Conservation (phyloP, 2,797 vertebrate species). For the Emydoidea blandingii region DNA sequence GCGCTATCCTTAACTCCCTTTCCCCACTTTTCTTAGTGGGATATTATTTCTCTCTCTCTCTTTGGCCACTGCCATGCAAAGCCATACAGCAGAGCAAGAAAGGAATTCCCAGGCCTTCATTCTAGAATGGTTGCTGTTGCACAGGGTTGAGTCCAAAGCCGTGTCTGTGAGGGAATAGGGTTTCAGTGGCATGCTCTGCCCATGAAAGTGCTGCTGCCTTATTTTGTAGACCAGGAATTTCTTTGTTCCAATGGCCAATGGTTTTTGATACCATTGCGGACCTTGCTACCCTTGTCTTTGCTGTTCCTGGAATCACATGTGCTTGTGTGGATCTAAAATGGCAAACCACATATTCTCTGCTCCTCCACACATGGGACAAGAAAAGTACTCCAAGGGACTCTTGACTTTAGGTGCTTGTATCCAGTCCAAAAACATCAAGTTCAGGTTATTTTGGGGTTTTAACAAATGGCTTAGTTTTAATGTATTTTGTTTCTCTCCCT, state of each 20-base stretch:
- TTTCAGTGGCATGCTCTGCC: neutral
- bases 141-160: neutral
- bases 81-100: neutral
- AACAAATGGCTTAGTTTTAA: conserved; percentile 8
- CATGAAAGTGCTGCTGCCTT: neutral
- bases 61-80: neutral
- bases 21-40: neutral
- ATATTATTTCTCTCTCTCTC: neutral
- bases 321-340: rapidly evolving
- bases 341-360: neutral
- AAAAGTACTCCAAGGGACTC: neutral
- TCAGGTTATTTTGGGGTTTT: conserved; percentile 42
- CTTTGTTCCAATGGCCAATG: neutral
- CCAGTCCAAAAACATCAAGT: neutral
- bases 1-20: neutral
- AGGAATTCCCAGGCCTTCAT: neutral
- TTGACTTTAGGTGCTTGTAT: neutral
- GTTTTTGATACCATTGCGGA: neutral
- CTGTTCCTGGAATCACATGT: neutral
- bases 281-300: neutral
- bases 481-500: conserved; percentile 33
- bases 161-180: neutral
- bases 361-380: neutral
- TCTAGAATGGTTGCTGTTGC: neutral
- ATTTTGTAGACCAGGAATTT: neutral